Evolutionary conservation across 2,113 vertebrate genomes (phyloP).

Genomic region (Corythoichthys haematopterus): DNA sequence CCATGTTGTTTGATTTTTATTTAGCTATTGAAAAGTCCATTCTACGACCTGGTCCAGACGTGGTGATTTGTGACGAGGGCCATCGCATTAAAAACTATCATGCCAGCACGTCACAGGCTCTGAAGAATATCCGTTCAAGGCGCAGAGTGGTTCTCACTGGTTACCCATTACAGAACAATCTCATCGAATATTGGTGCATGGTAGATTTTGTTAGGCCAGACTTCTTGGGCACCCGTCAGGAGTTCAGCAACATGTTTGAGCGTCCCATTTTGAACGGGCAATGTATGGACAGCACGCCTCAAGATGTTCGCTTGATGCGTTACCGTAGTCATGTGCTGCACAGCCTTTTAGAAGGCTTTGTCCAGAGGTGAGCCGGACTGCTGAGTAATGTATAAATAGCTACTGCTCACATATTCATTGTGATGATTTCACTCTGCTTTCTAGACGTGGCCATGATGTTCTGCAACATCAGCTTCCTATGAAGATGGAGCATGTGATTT

Average conservation of each 20-base stretch:
- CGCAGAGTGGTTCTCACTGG: slow-evolving; percentile 92
- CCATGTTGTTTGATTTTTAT: not conserved
- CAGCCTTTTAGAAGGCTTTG: slow-evolving; percentile 95
- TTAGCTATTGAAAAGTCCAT: slow-evolving; percentile 92
- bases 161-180: slow-evolving; percentile 97
- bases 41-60: slow-evolving; percentile 89
- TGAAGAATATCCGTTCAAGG: slow-evolving; percentile 94
- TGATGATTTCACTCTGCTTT: slow-evolving; percentile 11
- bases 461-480: slow-evolving; percentile 86
- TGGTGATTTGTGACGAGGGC: slow-evolving; percentile 97
- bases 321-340: slow-evolving; percentile 97
- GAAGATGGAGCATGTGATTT: slow-evolving; percentile 93
- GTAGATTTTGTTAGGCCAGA: slow-evolving; percentile 97
- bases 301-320: slow-evolving; percentile 93
- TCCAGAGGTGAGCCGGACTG: slow-evolving; percentile 80
- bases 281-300: slow-evolving; percentile 95
- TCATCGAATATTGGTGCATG: slow-evolving; percentile 99
- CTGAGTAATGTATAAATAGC: not conserved
- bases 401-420: not conserved
- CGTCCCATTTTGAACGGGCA: slow-evolving; percentile 96
- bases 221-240: slow-evolving; percentile 93
- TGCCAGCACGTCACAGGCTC: slow-evolving; percentile 93
- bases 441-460: slow-evolving; percentile 92
- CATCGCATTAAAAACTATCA: slow-evolving; percentile 99
- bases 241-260: slow-evolving; percentile 99